Evolutionary conservation across 1,140 invertebrate genomes (phyloP), one percentile per base, ranked within the genome.

Genomic region (Anagrus nilaparvatae): DNA sequence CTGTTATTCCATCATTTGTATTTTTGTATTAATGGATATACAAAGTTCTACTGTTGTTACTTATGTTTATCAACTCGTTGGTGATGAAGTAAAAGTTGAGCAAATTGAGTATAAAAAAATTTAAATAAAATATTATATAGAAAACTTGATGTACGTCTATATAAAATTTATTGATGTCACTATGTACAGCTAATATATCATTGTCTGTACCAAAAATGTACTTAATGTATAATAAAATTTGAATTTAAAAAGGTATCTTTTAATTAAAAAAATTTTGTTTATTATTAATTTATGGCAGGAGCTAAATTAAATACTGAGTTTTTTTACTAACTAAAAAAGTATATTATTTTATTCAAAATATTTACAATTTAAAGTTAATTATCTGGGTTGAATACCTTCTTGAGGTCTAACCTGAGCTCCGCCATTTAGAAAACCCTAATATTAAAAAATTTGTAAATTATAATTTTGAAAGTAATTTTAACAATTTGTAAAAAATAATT

Each of bases 21-120:
- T n/a, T n/a, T n/a, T n/a, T n/a, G 93, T 97, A 8, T 71, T 99
- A 20, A 92, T 99, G 84, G 96, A 99, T 62, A 98, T 99, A 51
- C 95, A 99, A 65, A 93, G 92, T 58, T 83, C 89, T 4, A 95
- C 90, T 17, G 93, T 99, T 40, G 92, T 97, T 5, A 96, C 92
- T 7, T 99, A 99, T 67, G 89, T 99, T 2, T 99, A 99, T 69
- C 93, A 97, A 69, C 70, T 99, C 23, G 82, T 98, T 37, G 89
- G 87, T 17, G 92, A 97, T 60, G 95, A 98, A 67, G 95, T 99
- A 5, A 99, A 98, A 74, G 96, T 99, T 2, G 95, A 99, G 70
- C 79, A 93, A 65, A 96, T 97, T 56, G 95, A 98, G 69, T 99
- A 89, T 60, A 94, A 92, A 61, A 96, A 94, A 51, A 81, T 75